phyloP scores from a whole-genome alignment of 2,797 vertebrate genomes.

The Paedocypris micromegethes region DNA sequence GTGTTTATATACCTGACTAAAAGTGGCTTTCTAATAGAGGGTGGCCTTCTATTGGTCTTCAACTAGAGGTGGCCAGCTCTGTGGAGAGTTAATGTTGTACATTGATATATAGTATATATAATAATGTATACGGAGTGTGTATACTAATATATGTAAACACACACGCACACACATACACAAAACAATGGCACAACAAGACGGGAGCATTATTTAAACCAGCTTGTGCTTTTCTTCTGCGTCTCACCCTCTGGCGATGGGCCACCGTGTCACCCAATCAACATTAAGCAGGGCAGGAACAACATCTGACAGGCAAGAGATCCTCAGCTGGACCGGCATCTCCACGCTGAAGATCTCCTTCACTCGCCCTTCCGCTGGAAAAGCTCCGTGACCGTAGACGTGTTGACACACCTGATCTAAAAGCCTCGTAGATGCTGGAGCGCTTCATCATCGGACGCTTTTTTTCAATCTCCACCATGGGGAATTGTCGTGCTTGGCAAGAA shows the following conservation, averaged over 20 bases:
- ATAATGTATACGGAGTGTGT: too few species aligned
- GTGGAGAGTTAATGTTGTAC: too few species aligned
- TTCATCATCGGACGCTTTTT: slow-evolving; percentile 46
- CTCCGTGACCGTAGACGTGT: neutral
- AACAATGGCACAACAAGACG: slow-evolving; percentile 15
- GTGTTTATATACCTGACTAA: too few species aligned
- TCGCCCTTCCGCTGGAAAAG: neutral
- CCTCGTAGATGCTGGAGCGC: slow-evolving; percentile 32
- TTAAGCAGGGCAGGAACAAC: slow-evolving; percentile 3
- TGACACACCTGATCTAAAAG: slow-evolving; percentile 29
- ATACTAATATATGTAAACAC: neutral
- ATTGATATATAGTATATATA: too few species aligned
- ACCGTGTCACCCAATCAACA: slow-evolving; percentile 26
- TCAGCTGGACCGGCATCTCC: neutral
- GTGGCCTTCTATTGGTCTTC: too few species aligned
- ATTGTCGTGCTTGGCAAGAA: slow-evolving; percentile 45
- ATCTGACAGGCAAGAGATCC: slow-evolving; percentile 13
- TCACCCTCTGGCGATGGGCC: slow-evolving; percentile 13
- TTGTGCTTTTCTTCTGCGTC: slow-evolving; percentile 17
- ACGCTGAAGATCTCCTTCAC: slow-evolving; percentile 24
- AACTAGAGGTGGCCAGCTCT: too few species aligned
- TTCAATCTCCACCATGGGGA: slow-evolving; percentile 46
- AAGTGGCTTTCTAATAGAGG: too few species aligned
- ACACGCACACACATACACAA: slow-evolving; percentile 9
- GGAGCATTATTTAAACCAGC: slow-evolving; percentile 14